Evolutionary conservation across 2,888 invertebrate species (phyloP), one percentile per base, ranked within the genome.

Genomic region (Rhabditoides inermis): DNA sequence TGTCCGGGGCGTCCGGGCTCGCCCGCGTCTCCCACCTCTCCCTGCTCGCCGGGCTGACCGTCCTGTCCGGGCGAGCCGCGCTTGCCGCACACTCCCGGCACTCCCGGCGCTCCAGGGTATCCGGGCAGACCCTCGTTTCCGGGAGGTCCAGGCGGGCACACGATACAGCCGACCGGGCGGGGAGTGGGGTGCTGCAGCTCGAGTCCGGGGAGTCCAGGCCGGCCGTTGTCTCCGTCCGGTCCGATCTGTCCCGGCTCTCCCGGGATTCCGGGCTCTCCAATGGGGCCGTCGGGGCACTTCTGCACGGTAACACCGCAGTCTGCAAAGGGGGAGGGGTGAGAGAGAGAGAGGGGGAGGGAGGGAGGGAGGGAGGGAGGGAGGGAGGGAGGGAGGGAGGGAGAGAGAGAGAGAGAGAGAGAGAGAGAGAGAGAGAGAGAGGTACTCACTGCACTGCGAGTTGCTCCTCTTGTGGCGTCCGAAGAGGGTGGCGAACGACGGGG

Each of bases 211-310:
- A 58, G 60, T 58, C 67, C 67, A 35, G 63, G 53, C 44, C 63
- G 61, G 56, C 67, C 67, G 55, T 61, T 63, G 58, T 63, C 59
- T 60, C 67, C 67, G 51, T 67, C 67, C 35, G 58, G 60, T 52
- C 64, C 67, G 23, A 61, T 60, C 53, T 51, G 57, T 63, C 67
- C 67, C n/a, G n/a, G 62, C 50, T 67, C 63, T 63, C 66, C 64
- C 55, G 58, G 63, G 12, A 58, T 44, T 64, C 67, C 67, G 41
- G 67, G 67, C 40, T 60, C 53, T 60, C 67, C 67, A 45, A 64
- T 64, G 28, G 67, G 60, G 51, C 67, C 67, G 23, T 62, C 51
- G 39, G 67, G 67, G 55, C 67, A 67, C 49, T 62, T 62, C 39
- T 60, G 58, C 26, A 56, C 57, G 45, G 63, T 64, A n/a, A 67